Evolutionary conservation across 2,888 invertebrate genomes (phyloP), one percentile per base, ranked within the genome.

Genomic region (Agrochola circellaris): DNA sequence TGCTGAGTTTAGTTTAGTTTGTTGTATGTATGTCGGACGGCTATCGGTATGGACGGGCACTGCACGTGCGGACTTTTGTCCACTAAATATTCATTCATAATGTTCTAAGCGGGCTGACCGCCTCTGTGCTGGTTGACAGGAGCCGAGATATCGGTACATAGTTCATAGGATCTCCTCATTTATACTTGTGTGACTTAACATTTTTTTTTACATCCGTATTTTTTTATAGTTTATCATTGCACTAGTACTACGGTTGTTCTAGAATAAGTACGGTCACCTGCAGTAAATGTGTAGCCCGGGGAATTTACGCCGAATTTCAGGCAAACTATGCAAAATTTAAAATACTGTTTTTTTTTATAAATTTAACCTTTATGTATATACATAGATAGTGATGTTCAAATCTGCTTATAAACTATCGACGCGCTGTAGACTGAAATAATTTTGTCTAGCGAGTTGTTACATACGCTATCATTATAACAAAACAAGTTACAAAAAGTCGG

Each of bases 1-100:
- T 93, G 6, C 73, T 93, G 69, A 91, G 86, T 70, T 68, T 93
- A 77, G 92, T 91, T 69, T 93, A 92, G 85, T 51, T 51, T 72
- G 17, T 73, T 54, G 62, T 60, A 62, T 54, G 30, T 26, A 54
- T 76, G 65, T 64, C 42, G 56, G 38, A 20, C 66, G 68, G 38
- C 82, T 87, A 84, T 80, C 79, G 79, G 86, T 67, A 77, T 75
- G 74, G 66, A 71, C 1, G 23, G 60, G 38, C 70, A 58, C 51
- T 23, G 8, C 2, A 20, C 20, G 11, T 34, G n/a, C n/a, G 60
- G 34, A 68, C 68, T 34, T 26, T 13, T 13, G 17, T 48, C 48
- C 51, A 60, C n/a, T 17, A 9, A 48, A 48, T 38, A 48, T 45
- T 58, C 20, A 51, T 34, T 51, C n/a, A 26, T 30, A 15, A 64